phyloP scores from a whole-genome alignment of 2,113 vertebrate genomes.

The Vimba vimba region DNA sequence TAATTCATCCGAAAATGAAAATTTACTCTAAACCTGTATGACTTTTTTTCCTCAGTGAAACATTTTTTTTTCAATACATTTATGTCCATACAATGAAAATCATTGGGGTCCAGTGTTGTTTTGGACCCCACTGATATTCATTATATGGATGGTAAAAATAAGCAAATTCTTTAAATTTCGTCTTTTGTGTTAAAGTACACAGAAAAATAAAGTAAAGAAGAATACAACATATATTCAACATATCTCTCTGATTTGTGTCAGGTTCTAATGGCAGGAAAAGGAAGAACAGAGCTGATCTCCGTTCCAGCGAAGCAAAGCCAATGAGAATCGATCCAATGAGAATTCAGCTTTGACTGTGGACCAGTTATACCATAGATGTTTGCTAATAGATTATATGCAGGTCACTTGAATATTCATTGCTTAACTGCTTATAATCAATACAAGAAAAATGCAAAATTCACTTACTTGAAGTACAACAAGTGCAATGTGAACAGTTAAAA shows the following conservation, averaged over 20 bases:
- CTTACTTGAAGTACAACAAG: conserved; percentile 18
- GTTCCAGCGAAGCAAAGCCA: not conserved
- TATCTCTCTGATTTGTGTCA: conserved; percentile 13
- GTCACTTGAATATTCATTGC: conserved; percentile 24
- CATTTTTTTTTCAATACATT: not conserved
- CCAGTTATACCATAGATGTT: not conserved
- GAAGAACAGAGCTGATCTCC: not conserved
- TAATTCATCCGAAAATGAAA: not conserved
- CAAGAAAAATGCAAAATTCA: conserved; percentile 18
- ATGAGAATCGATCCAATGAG: not conserved
- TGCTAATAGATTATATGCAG: not conserved
- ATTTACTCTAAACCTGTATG: not conserved
- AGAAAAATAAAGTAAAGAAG: not conserved
- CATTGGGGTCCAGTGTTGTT: not conserved
- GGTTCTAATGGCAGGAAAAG: conserved; percentile 32
- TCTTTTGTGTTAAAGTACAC: not conserved
- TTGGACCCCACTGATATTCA: not conserved
- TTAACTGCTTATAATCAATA: conserved; percentile 7
- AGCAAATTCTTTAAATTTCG: not conserved
- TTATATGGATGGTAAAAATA: not conserved
- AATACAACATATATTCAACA: not conserved
- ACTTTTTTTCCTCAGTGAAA: not conserved
- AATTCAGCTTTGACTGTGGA: not conserved
- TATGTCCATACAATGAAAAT: not conserved
- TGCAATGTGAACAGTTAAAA: conserved; percentile 2